Base-by-base conservation (phyloP, 2,888 invertebrate genomes). In the Agrotis segetum region DNA sequence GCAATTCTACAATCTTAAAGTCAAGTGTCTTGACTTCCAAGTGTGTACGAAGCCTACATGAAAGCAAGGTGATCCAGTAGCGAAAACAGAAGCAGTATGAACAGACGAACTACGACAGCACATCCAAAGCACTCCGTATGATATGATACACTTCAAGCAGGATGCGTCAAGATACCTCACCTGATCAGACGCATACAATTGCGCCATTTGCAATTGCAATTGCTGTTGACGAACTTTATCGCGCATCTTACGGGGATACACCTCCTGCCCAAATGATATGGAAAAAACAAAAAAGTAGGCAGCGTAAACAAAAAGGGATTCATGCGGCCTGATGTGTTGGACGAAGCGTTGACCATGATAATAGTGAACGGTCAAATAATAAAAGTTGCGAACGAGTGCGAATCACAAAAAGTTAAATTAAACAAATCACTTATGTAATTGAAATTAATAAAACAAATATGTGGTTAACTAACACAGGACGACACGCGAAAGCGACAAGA, bases 201-300 rank as follows among this genome's bases (percentile, higher is more conserved):
- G 96, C 93, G 96, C 96, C 95, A 96, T 96, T 96, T 96, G 96
- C 90, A 96, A 96, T 96, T 96, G 96, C 92, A 96, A 96, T 96
- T 96, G 96, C 94, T 97, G 97, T 96, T 97, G 97, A 94, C 97
- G 97, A 92, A 97, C 97, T 96, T 97, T 96, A 97, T 98, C 97
- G 95, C 97, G 97, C 97, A 97, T 97, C 97, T 98, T 98, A 97
- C 97, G 97, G 92, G 98, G 97, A 96, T 97, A 97, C 96, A 97
- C 97, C 97, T 97, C 97, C 97, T 97, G 97, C 97, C 96, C 96
- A 96, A 96, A 96, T 95, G 94, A 96, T 95, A 96, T 96, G 95
- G 94, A 96, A 96, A 94, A 96, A 95, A 95, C 94, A 95, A 95
- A 96, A 83, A 96, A 95, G 94, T 94, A 94, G 93, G 95, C 94